phyloP scores from a whole-genome alignment of 2,888 invertebrate species.

The Drosophila flavopinicola region DNA sequence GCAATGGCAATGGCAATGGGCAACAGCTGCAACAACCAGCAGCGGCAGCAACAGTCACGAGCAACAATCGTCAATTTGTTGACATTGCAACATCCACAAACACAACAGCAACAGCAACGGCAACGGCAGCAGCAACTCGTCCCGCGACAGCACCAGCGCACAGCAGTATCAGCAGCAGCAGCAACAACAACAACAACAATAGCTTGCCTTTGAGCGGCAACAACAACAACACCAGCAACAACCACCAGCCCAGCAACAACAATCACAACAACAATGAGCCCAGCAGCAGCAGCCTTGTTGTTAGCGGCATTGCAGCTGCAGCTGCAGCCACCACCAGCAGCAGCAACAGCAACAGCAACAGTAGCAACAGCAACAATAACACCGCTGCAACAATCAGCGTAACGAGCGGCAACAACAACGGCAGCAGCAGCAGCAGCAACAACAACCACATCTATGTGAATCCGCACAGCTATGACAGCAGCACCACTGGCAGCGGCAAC shows the following conservation, averaged over 20 bases:
- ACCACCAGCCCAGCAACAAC: slow-evolving; percentile 54
- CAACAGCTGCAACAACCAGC: slow-evolving; percentile 39
- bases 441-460: slow-evolving; percentile 83
- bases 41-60: slow-evolving; percentile 39
- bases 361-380: slow-evolving; percentile 6
- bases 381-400: neutral
- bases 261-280: slow-evolving; percentile 40
- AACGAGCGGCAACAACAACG: neutral
- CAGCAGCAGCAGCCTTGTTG: slow-evolving; percentile 51
- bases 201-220: slow-evolving; percentile 46
- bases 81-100: slow-evolving; percentile 29
- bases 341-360: slow-evolving; percentile 25
- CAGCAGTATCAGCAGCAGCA: slow-evolving; percentile 64
- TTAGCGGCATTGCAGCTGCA: slow-evolving; percentile 24
- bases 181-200: slow-evolving; percentile 58
- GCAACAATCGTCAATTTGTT: slow-evolving; percentile 40
- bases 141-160: slow-evolving; percentile 59
- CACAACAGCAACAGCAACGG: slow-evolving; percentile 20
- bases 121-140: slow-evolving; percentile 9
- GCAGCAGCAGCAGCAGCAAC: slow-evolving; percentile 55
- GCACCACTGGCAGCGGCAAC: slow-evolving; percentile 72
- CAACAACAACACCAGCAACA: slow-evolving; percentile 52
- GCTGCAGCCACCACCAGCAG: slow-evolving; percentile 27
- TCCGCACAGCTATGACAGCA: slow-evolving; percentile 83
- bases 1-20: slow-evolving; percentile 37